Evolutionary conservation across 2,888 invertebrate species (phyloP).

Genomic region (Oligia fasciuncula): DNA sequence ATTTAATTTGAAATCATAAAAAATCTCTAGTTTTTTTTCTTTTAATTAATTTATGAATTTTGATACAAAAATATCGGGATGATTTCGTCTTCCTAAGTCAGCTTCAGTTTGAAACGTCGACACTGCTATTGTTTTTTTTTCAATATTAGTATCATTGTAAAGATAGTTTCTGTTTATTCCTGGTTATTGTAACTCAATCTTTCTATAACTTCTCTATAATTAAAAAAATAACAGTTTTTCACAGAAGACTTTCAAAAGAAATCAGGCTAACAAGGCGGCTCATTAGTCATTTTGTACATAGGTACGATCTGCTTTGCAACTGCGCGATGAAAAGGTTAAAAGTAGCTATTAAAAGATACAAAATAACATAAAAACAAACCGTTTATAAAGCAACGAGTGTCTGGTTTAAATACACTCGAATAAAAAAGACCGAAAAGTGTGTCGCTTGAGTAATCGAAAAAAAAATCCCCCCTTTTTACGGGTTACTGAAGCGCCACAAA

Average conservation of each 20-base stretch:
- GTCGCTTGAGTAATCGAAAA: too few relatives aligned
- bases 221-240: neutral
- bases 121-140: neutral
- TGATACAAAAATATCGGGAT: neutral
- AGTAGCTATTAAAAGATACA: neutral
- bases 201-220: neutral
- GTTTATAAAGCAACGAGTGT: neutral
- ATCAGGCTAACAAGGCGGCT: slow-evolving; percentile 11
- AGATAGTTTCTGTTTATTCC: neutral
- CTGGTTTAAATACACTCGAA: neutral
- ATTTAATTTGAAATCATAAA: too few relatives aligned
- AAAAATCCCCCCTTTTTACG: too few relatives aligned
- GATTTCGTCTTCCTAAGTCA: neutral
- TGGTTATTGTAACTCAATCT: too few relatives aligned
- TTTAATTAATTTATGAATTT: too few relatives aligned
- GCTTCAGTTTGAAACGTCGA: neutral
- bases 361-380: neutral
- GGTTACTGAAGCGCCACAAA: too few relatives aligned
- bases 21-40: too few relatives aligned
- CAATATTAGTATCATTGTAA: neutral
- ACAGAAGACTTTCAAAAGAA: slow-evolving; percentile 13
- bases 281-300: slow-evolving; percentile 24
- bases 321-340: slow-evolving; percentile 5
- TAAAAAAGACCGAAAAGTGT: too few relatives aligned
- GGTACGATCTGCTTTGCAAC: slow-evolving; percentile 11